These are phyloP conservation scores for Andrena dorsata DNA, from an alignment of 2,888 invertebrate species.

Conservation along the genomic window DNA sequence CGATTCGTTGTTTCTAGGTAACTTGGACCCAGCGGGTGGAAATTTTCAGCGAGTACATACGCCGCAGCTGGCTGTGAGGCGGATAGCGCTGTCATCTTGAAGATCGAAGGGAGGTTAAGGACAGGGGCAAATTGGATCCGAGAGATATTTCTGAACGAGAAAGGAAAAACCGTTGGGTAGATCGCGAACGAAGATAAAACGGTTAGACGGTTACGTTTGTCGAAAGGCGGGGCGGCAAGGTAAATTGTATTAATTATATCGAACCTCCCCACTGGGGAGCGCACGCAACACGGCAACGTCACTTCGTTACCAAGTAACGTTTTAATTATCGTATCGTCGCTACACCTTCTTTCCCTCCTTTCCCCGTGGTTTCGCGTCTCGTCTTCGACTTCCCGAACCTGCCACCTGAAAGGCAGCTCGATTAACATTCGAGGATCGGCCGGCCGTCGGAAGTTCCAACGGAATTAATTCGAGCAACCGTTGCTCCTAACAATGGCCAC, in stretches of 20 bases:
- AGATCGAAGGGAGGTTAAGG: conserved; percentile 1
- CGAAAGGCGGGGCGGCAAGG: conserved; percentile 15
- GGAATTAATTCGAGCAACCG: conserved; percentile 31
- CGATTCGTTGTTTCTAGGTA: conserved; percentile 41
- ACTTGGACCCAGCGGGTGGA: not conserved
- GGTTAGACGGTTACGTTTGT: conserved; percentile 48
- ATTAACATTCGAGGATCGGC: conserved; percentile 18
- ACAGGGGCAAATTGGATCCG: conserved; percentile 34
- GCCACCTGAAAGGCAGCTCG: not conserved
- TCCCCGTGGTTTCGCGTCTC: conserved; percentile 13
- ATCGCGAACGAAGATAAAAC: conserved; percentile 19
- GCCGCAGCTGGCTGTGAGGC: not conserved
- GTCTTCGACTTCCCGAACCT: conserved; percentile 35
- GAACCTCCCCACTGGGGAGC: conserved; percentile 15
- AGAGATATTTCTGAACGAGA: not conserved
- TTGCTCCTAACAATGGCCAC: not conserved
- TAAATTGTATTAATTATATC: conserved; percentile 49
- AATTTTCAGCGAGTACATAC: not conserved
- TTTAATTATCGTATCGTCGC: conserved; percentile 40
- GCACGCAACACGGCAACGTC: conserved; percentile 15
- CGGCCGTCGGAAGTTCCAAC: conserved; percentile 7
- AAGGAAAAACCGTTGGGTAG: not conserved
- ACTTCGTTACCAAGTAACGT: conserved; percentile 42
- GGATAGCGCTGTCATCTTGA: not conserved
- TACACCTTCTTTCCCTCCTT: conserved; percentile 15